Evolutionary conservation across 2,113 vertebrate species (phyloP).

Genomic region (Megaceryle maxima): DNA sequence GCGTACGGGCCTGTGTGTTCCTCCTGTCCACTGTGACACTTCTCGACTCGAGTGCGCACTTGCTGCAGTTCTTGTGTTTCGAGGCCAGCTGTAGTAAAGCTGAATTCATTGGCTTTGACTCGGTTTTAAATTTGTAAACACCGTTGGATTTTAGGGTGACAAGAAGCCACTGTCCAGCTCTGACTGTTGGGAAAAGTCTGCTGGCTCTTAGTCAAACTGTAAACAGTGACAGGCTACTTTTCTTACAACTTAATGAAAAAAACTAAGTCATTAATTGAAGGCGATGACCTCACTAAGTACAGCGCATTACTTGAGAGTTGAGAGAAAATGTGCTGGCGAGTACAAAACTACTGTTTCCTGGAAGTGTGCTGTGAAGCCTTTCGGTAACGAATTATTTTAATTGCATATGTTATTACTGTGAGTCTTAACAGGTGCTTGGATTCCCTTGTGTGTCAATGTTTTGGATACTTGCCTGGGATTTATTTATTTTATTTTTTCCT

Average conservation of each 20-base stretch:
- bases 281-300: background rate
- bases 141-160: background rate
- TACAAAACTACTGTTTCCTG: background rate
- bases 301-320: background rate
- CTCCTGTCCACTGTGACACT: background rate
- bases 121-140: background rate
- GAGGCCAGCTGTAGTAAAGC: background rate
- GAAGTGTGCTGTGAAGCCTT: background rate
- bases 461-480: background rate
- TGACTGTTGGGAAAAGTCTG: background rate
- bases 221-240: background rate
- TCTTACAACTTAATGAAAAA: background rate
- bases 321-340: background rate
- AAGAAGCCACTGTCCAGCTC: background rate
- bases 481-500: background rate
- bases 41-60: background rate
- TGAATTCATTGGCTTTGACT: background rate
- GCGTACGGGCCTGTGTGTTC: background rate
- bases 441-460: background rate
- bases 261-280: background rate
- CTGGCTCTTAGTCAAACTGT: background rate
- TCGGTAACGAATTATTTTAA: slow-evolving; percentile 12
- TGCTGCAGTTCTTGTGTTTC: background rate
- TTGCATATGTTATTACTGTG: background rate
- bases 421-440: slow-evolving; percentile 28